Conservation (phyloP, 2,888 invertebrate species). For the Eristalinus aeneus region DNA sequence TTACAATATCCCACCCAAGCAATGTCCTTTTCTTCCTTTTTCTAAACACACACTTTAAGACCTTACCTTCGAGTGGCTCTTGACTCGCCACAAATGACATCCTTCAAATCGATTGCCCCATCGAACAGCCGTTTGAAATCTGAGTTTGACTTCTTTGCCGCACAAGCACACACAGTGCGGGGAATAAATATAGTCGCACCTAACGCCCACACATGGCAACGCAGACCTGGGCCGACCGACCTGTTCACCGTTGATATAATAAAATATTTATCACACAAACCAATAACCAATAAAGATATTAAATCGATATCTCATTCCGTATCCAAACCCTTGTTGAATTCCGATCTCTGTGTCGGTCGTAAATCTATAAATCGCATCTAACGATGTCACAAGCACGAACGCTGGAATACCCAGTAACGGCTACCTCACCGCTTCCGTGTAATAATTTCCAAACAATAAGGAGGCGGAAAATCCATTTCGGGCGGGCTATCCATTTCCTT, state of each 20-base stretch:
- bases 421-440: constrained; percentile 56
- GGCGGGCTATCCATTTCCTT: constrained; percentile 65
- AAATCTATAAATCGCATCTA: constrained; percentile 67
- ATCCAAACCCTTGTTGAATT: constrained; percentile 49
- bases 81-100: neutral
- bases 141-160: constrained; percentile 6
- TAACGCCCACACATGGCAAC: constrained; percentile 1
- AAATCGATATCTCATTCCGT: constrained; percentile 55
- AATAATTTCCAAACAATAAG: constrained; percentile 69
- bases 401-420: constrained; percentile 19
- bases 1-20: neutral
- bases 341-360: constrained; percentile 48
- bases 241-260: constrained; percentile 48
- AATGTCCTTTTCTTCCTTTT: too few species aligned
- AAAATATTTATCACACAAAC: constrained; percentile 63
- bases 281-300: constrained; percentile 67
- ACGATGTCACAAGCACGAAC: constrained; percentile 65
- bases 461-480: constrained; percentile 58
- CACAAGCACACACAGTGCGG: neutral
- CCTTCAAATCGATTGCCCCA: constrained; percentile 2
- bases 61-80: neutral
- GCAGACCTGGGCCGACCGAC: constrained; percentile 9
- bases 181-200: neutral
- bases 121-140: constrained; percentile 33
- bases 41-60: neutral